These are phyloP conservation scores for Dryomyza anilis DNA, from an alignment of 2,888 invertebrate genomes.

Conservation along the genomic window DNA sequence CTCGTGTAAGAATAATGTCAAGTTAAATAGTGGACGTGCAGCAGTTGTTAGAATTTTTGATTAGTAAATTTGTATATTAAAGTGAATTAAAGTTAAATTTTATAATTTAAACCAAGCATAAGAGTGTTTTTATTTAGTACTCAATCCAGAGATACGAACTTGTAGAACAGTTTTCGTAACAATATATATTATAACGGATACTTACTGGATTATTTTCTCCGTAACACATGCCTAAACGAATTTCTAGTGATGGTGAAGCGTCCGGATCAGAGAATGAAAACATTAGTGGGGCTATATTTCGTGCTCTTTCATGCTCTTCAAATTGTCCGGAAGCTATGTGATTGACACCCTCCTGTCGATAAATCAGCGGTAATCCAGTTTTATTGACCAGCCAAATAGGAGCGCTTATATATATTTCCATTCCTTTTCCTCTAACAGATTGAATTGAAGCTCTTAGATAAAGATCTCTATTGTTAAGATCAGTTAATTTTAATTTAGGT, in stretches of 20 bases:
- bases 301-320: constrained; percentile 91
- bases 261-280: constrained; percentile 94
- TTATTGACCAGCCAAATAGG: constrained; percentile 97
- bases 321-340: constrained; percentile 86
- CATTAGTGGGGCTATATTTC: constrained; percentile 89
- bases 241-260: constrained; percentile 76
- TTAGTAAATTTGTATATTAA: no score
- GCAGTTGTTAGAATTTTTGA: no score
- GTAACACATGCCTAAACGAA: constrained; percentile 74
- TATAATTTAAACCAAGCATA: no score
- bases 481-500: constrained; percentile 75
- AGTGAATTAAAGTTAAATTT: no score
- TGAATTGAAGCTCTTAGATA: constrained; percentile 74
- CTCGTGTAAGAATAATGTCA: no score
- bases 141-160: no score
- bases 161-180: no score
- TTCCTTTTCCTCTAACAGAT: constrained; percentile 67
- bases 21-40: no score
- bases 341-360: constrained; percentile 84
- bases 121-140: no score
- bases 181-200: no score
- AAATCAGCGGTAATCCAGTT: constrained; percentile 93
- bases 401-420: constrained; percentile 76
- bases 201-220: constrained; percentile 65
- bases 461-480: constrained; percentile 73